Base-by-base conservation (phyloP, 1,140 invertebrate species). In the Procambarus virginalis region DNA sequence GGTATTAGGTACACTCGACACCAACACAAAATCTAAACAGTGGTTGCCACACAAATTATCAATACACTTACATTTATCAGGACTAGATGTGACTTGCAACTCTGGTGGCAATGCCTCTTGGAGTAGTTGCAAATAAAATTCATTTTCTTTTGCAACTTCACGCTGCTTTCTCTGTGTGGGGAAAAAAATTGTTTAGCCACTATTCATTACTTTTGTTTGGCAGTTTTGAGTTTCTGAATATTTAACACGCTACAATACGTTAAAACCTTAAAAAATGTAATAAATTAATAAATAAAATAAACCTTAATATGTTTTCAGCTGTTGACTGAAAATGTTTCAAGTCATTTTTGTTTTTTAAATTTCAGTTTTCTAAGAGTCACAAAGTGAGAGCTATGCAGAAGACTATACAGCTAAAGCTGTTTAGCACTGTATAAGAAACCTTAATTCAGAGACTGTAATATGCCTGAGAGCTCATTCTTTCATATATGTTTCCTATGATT, bases 91-190 rank as follows among this genome's bases (percentile, higher is more conserved):
- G 22, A 85, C 89, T 76, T 92, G 92, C 73, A 91, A 80, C 82
- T 92, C 94, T 90, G 94, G 93, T 84, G 98, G 98, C 94, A 99
- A 94, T 91, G 98, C 98, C 95, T 99, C 96, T 93, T 97, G 96
- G 94, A 99, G 95, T 93, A 99, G 95, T 94, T 98, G 97, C 94
- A 98, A 96, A 94, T 98, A 99, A 95, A 98, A 98, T 94, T 98
- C 97, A 95, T 99, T 99, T 94, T 98, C 97, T 94, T 97, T 97
- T 87, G 97, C 96, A 92, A 99, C 97, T 93, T 98, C 97, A 94
- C 97, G 96, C 95, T 99, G 98, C 94, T 97, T 97, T 92, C 97
- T 96, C 96, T 98, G 95, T 98, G 95, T 79, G 10, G 92, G 92
- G 91, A 93, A 93, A 9, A 9, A 4, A 4, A 4, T 55, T 55